A percentile compares a stretch with the other conserved stretches of the same genome.
Conservation (phyloP, 2,797 vertebrate species). For the Crocodylus rhombifer region DNA sequence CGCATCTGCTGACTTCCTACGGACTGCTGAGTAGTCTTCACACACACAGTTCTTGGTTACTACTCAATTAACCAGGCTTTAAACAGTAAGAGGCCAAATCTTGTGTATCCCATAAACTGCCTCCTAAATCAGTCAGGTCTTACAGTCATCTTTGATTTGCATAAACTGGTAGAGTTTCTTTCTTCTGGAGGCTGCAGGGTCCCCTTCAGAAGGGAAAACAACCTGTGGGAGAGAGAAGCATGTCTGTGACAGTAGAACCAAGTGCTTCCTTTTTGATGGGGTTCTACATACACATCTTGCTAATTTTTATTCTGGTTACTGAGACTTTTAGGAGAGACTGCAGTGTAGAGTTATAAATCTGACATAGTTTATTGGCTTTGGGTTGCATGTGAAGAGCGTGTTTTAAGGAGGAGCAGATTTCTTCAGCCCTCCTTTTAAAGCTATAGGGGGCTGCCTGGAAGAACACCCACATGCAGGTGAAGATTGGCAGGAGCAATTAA, state of each 20-base stretch:
- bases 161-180: not conserved
- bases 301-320: not conserved
- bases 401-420: not conserved
- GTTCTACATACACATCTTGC: not conserved
- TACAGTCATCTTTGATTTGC: not conserved
- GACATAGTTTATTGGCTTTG: rapidly evolving
- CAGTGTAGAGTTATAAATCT: not conserved
- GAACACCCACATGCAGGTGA: not conserved
- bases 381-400: not conserved
- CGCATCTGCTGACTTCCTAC: not conserved
- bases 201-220: not conserved
- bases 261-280: not conserved
- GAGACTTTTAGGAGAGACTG: not conserved
- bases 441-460: not conserved
- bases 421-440: too few relatives aligned
- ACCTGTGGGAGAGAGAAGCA: not conserved
- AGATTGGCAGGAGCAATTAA: not conserved
- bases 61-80: rapidly evolving
- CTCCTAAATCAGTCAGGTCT: not conserved
- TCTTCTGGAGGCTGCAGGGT: not conserved
- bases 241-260: not conserved
- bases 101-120: not conserved
- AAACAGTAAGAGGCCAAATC: not conserved
- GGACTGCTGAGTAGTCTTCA: rapidly evolving
- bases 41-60: not conserved